Base-by-base conservation (phyloP, 1,140 invertebrate genomes). In the Drosophila ananassae region DNA sequence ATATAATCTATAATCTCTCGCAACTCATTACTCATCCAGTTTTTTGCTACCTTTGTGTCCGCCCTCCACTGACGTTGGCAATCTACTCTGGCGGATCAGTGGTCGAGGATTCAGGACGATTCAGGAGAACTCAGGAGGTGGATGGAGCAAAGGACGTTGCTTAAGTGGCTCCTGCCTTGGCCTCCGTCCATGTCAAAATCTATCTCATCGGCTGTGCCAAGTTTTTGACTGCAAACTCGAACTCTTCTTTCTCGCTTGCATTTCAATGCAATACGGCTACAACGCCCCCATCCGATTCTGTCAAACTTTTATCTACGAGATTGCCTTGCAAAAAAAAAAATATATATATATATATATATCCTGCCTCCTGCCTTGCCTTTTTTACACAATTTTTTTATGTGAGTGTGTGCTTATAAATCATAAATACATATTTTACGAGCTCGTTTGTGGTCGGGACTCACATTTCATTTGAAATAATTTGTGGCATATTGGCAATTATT, bases 381-480 rank as follows among this genome's bases (percentile, higher is more conserved):
- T 32, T 52, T 54, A 8, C 30, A 32, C 3, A 25, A 39, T 56
- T 60, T 68, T 57, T 75, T 32, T 50, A 7, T 56, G 32, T 58
- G 37, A 69, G 54, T 74, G 62, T 63, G 32, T 47, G 73, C 73
- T 62, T 89, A 87, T 87, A 87, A 87, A 87, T 87, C 83, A 87
- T 87, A 87, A 87, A 87, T 85, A 85, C 79, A 75, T 77, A 77
- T 77, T 69, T 77, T 77, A 77, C 74, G 74, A 77, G 74, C 64
- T 77, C 64, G 73, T 76, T 76, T 76, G 73, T 60, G 64, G 73
- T 51, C 24, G 73, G 57, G 64, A 82, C 82, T 87, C 83, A 87
- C 82, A 87, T 89, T 87, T 87, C 82, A 89, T 87, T 87, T 87
- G 83, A 87, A 89, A 89, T 87, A 87, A 87, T 87, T 87, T 87